Conservation (phyloP, 2,113 vertebrate species). For the Heteronetta atricapilla region DNA sequence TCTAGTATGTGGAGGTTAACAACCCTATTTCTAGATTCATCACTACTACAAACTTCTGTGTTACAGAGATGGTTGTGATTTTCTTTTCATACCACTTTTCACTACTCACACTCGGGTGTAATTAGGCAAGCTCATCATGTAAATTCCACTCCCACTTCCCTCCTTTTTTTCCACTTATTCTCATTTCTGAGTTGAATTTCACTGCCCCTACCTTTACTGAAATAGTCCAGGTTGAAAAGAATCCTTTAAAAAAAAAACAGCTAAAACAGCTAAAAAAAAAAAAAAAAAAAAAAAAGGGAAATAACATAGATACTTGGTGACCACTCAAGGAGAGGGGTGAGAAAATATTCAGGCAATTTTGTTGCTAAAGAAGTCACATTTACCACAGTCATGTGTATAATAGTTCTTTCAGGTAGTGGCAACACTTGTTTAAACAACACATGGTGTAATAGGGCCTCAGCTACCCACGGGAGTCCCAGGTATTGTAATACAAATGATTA, state of each 20-base stretch:
- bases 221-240: not conserved
- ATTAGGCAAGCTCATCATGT: not conserved
- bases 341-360: not conserved
- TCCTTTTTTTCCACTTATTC: not conserved
- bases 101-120: not conserved
- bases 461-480: not conserved
- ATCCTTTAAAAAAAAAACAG: not conserved
- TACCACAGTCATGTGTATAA: fast-evolving
- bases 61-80: not conserved
- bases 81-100: not conserved
- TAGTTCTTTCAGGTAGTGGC: not conserved
- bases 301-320: not conserved
- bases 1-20: not conserved
- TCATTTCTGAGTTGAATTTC: not conserved
- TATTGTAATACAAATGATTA: not conserved
- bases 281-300: too few relatives aligned
- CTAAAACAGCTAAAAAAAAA: not conserved
- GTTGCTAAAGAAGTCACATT: not conserved
- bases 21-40: not conserved
- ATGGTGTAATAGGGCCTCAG: not conserved
- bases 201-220: not conserved
- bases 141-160: not conserved
- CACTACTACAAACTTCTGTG: not conserved
- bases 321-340: not conserved
- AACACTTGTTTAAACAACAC: not conserved